Evolutionary conservation across 2,113 vertebrate species (phyloP).

Genomic region (Xyrauchen texanus): DNA sequence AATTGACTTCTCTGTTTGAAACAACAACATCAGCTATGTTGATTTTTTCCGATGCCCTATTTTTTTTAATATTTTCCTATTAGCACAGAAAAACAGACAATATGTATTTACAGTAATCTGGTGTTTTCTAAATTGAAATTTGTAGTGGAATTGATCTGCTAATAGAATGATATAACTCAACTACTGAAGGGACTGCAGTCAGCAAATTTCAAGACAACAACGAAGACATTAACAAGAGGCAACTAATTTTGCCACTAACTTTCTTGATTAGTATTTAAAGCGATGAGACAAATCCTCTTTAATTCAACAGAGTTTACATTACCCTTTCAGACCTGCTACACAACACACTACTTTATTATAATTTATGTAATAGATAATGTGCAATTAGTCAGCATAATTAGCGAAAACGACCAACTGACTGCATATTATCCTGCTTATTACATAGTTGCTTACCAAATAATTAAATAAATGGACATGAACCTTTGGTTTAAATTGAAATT

Average conservation of each 20-base stretch:
- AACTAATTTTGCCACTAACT: neutral
- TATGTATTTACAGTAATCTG: neutral
- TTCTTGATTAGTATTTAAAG: conserved; percentile 14
- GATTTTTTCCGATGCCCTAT: neutral
- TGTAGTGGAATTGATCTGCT: conserved; percentile 39
- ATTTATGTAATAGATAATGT: neutral
- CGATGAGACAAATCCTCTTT: too few relatives aligned
- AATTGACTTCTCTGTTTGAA: conserved; percentile 29
- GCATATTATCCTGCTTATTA: too few relatives aligned
- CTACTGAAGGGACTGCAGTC: conserved; percentile 2
- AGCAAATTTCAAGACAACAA: conserved; percentile 32
- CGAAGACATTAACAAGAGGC: neutral
- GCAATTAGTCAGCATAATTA: too few relatives aligned
- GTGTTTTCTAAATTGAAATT: conserved; percentile 30
- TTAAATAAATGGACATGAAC: too few relatives aligned
- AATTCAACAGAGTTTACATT: neutral
- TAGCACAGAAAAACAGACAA: conserved; percentile 13
- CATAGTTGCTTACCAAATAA: too few relatives aligned
- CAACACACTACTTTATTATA: neutral
- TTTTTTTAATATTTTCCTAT: conserved; percentile 17
- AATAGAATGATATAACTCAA: conserved; percentile 21
- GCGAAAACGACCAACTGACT: too few relatives aligned
- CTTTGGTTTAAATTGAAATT: too few relatives aligned
- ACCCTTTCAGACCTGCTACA: neutral
- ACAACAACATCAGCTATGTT: neutral